Evolutionary conservation across 1,140 invertebrate genomes (phyloP).

Genomic region (Scaptomyza montana): DNA sequence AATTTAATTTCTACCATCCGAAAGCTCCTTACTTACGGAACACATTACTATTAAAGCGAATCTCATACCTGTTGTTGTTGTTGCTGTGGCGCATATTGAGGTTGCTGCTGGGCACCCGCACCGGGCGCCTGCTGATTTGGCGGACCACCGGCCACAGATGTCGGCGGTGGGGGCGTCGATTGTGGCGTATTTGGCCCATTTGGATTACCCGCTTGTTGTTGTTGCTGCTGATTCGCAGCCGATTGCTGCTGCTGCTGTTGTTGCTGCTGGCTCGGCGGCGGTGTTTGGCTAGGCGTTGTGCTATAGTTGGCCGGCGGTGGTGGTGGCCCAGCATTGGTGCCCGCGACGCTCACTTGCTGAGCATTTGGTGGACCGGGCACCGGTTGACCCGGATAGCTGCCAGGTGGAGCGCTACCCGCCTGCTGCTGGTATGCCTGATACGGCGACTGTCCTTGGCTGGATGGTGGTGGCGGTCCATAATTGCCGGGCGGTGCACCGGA

Average conservation of each 20-base stretch:
- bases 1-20: too few relatives aligned
- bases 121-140: conserved; percentile 50
- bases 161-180: conserved; percentile 71
- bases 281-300: conserved; percentile 79
- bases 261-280: conserved; percentile 62
- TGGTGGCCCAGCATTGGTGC: conserved; percentile 47
- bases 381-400: conserved; percentile 61
- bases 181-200: conserved; percentile 78
- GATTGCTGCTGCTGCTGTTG: conserved; percentile 26
- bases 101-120: conserved; percentile 40
- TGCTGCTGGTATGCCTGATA: conserved; percentile 73
- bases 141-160: conserved; percentile 34
- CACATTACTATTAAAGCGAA: too few relatives aligned
- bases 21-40: too few relatives aligned
- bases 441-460: conserved; percentile 64
- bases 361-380: conserved; percentile 30
- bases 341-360: conserved; percentile 51
- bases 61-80: conserved; percentile 27
- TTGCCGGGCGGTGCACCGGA: conserved; percentile 70
- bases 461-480: conserved; percentile 70
- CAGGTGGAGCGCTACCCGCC: conserved; percentile 58
- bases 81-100: conserved; percentile 71
- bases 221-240: conserved; percentile 49
- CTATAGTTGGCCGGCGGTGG: conserved; percentile 72
- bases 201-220: conserved; percentile 55